A percentile compares a stretch with the other conserved stretches of the same genome.
Evolutionary conservation across 1,140 invertebrate genomes (phyloP).

Genomic region (Trichonephila inaurata): DNA sequence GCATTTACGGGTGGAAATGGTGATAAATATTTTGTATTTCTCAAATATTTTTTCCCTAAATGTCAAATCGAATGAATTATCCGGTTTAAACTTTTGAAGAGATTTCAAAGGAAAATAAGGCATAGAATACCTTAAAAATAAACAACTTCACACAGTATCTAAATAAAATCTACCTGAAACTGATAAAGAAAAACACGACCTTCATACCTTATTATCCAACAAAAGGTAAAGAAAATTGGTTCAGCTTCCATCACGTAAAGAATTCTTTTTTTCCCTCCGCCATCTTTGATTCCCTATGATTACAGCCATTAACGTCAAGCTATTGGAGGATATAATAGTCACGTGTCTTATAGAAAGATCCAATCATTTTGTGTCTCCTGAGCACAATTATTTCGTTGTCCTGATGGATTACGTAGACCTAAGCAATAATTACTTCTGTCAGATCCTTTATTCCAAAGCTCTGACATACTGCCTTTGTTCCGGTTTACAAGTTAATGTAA

Average conservation of each 20-base stretch:
- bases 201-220: neutral
- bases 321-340: conserved; percentile 49
- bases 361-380: conserved; percentile 41
- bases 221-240: neutral
- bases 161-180: neutral
- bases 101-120: too few species aligned
- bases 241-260: neutral
- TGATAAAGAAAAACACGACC: neutral
- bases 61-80: too few species aligned
- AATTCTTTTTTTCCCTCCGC: neutral
- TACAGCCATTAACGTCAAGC: conserved; percentile 36
- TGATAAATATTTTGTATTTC: too few species aligned
- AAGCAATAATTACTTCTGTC: conserved; percentile 2
- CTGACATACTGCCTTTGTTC: neutral
- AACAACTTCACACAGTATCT: neutral
- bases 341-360: conserved; percentile 17
- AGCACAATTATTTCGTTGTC: conserved; percentile 41
- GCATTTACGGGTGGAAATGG: too few species aligned
- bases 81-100: too few species aligned
- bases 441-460: neutral
- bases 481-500: neutral
- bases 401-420: conserved; percentile 9
- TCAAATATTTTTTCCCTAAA: too few species aligned
- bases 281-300: conserved; percentile 40
- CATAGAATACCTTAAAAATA: neutral